Percentiles rank a stretch among this genome's conserved stretches.
phyloP scores from a whole-genome alignment of 2,888 invertebrate genomes.

The Drosophila hamatofila region DNA sequence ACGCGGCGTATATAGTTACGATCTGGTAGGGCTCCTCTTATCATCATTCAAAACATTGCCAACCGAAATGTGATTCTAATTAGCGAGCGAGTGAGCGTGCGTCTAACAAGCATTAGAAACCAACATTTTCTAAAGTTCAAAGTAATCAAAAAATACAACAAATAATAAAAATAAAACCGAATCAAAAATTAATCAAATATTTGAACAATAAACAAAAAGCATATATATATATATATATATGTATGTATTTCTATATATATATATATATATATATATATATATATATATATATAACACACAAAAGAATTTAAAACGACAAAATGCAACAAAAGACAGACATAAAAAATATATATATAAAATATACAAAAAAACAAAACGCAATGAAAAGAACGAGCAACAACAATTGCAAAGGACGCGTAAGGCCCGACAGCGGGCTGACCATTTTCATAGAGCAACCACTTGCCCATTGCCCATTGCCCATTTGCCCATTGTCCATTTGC shows the following conservation, averaged over 20 bases:
- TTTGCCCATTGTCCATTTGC: slow-evolving; percentile 48
- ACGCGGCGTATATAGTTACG: slow-evolving; percentile 4
- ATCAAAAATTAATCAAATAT: slow-evolving; percentile 26
- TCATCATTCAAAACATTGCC: slow-evolving; percentile 20
- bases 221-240: slow-evolving; percentile 3
- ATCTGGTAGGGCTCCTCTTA: slow-evolving; percentile 22
- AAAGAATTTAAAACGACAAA: slow-evolving; percentile 51
- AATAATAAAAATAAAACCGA: slow-evolving; percentile 3
- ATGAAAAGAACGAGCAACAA: slow-evolving; percentile 31
- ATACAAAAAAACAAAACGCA: slow-evolving; percentile 29
- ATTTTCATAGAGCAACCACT: slow-evolving; percentile 55
- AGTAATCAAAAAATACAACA: slow-evolving; percentile 5
- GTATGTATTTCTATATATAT: background rate
- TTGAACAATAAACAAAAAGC: slow-evolving; percentile 28
- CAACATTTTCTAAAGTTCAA: background rate
- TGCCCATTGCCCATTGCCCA: slow-evolving; percentile 28
- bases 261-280: background rate
- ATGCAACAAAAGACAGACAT: slow-evolving; percentile 54
- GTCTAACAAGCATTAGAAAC: slow-evolving; percentile 4
- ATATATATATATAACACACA: slow-evolving; percentile 24
- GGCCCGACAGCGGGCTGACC: slow-evolving; percentile 34
- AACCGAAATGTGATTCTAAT: slow-evolving; percentile 31
- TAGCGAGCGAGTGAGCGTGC: slow-evolving; percentile 63
- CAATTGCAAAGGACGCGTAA: slow-evolving; percentile 41
- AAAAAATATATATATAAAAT: slow-evolving; percentile 21